Conservation (phyloP, 2,113 vertebrate species). For the Asarcornis scutulata region DNA sequence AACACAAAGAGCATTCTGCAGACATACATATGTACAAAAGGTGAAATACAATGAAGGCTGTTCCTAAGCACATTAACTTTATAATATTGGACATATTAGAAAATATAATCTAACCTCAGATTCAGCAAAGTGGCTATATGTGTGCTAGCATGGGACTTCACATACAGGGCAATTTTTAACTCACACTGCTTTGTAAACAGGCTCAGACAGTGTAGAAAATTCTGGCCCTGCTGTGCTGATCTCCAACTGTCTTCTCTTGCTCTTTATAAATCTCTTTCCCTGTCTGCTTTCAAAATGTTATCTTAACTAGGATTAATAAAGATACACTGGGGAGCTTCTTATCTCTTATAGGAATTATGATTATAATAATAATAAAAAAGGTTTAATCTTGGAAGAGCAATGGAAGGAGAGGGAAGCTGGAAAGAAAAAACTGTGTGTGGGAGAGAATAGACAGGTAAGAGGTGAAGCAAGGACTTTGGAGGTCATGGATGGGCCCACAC, state of each 20-base stretch:
- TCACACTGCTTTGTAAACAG: slow-evolving; percentile 11
- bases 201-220: slow-evolving; percentile 6
- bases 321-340: slow-evolving; percentile 63
- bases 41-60: not conserved
- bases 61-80: not conserved
- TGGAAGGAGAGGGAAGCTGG: not conserved
- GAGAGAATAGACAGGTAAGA: not conserved
- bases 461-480: not conserved
- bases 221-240: slow-evolving; percentile 46
- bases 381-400: slow-evolving; percentile 50
- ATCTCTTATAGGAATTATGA: slow-evolving; percentile 61
- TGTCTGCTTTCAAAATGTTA: slow-evolving; percentile 70
- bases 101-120: not conserved
- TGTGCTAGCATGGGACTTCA: not conserved
- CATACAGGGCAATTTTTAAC: slow-evolving; percentile 9
- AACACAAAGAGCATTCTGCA: not conserved
- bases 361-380: slow-evolving; percentile 55
- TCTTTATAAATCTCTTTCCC: slow-evolving; percentile 66
- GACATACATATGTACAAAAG: not conserved
- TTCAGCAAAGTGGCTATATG: not conserved
- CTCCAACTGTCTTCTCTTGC: slow-evolving; percentile 52
- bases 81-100: not conserved
- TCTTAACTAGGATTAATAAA: slow-evolving; percentile 68
- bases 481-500: not conserved
- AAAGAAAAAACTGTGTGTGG: not conserved